Evolutionary conservation across 2,797 vertebrate genomes (phyloP).

Genomic region (Ctenosaura bakeri): DNA sequence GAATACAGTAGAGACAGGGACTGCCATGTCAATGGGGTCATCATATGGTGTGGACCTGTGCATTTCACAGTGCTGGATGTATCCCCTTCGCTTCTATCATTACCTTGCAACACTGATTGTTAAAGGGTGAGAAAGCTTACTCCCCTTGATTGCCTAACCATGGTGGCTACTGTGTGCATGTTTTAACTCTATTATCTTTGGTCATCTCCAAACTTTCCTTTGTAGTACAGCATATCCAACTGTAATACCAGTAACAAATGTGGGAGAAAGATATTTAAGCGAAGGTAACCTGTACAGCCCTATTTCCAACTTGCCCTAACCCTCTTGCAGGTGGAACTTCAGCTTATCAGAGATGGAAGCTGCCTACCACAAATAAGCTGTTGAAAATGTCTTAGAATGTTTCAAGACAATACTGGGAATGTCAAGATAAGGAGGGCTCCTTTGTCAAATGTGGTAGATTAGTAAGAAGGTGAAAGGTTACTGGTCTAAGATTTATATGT

Average conservation of each 20-base stretch:
- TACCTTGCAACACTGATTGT: neutral
- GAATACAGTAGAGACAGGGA: too few species aligned
- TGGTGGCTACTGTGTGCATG: neutral
- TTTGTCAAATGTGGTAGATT: too few species aligned
- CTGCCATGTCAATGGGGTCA: too few species aligned
- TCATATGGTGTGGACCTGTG: neutral
- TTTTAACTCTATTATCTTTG: neutral
- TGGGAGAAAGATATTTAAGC: neutral
- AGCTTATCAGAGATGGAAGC: neutral
- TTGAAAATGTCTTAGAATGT: too few species aligned
- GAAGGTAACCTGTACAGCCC: neutral
- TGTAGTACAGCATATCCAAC: neutral
- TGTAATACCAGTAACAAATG: neutral
- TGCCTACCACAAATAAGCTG: too few species aligned
- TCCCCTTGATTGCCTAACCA: neutral
- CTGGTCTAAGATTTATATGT: too few species aligned
- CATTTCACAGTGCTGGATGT: neutral
- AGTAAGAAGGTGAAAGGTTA: too few species aligned
- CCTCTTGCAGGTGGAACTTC: too few species aligned
- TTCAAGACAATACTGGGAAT: too few species aligned
- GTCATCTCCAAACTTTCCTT: neutral
- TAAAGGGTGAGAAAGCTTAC: neutral
- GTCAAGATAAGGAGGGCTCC: too few species aligned
- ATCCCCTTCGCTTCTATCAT: neutral
- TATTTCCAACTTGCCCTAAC: neutral